phyloP scores from a whole-genome alignment of 2,888 invertebrate species.

The Leucozona laternaria region DNA sequence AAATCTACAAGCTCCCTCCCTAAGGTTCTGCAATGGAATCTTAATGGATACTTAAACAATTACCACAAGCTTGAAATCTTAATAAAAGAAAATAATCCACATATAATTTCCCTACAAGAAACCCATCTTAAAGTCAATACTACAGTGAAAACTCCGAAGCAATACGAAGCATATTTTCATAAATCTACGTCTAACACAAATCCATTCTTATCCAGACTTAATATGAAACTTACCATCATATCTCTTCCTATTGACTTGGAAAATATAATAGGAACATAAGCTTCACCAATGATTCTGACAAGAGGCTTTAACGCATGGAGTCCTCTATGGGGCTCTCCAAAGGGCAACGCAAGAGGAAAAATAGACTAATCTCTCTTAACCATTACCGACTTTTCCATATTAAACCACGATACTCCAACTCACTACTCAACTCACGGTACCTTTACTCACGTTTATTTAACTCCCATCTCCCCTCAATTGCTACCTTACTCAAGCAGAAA shows the following conservation, averaged over 20 bases:
- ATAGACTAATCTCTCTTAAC: conserved; percentile 34
- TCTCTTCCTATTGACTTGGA: conserved; percentile 15
- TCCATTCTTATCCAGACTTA: conserved; percentile 19
- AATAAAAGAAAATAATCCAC: conserved; percentile 28
- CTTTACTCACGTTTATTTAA: conserved; percentile 52
- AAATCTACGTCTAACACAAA: conserved; percentile 2
- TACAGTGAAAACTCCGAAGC: not conserved
- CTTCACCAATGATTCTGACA: conserved; percentile 3
- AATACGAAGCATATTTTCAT: conserved; percentile 1
- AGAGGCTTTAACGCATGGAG: conserved; percentile 62
- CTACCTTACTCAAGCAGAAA: not conserved
- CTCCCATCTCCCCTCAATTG: conserved; percentile 45
- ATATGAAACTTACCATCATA: conserved; percentile 18
- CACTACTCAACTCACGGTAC: conserved; percentile 57
- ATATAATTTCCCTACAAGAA: conserved; percentile 68
- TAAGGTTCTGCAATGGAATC: conserved; percentile 13
- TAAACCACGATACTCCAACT: conserved; percentile 57
- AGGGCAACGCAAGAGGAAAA: conserved; percentile 31
- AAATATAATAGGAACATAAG: not conserved
- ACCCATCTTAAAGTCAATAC: conserved; percentile 32
- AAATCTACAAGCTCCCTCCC: not conserved
- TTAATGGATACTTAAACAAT: conserved; percentile 13
- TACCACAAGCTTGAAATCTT: conserved; percentile 3
- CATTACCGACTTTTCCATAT: conserved; percentile 29
- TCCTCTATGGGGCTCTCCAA: conserved; percentile 47